These are phyloP conservation scores for Macroteleia sp. DNA, from an alignment of 2,888 invertebrate genomes.

Conservation along the genomic window DNA sequence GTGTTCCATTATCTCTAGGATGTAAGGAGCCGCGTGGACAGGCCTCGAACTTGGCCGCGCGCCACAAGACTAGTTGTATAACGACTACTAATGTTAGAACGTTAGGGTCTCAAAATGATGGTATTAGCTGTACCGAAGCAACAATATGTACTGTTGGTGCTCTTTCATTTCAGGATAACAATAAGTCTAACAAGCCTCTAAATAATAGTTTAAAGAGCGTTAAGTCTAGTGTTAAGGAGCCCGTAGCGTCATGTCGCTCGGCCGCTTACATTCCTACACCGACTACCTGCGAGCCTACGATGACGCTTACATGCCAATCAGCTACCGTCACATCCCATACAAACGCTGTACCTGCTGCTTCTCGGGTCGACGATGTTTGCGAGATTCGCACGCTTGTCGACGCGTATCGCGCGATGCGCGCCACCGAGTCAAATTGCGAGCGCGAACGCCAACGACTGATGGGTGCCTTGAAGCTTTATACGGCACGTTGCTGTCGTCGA, in stretches of 20 bases:
- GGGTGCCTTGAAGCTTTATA: constrained; percentile 72
- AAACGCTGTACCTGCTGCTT: constrained; percentile 81
- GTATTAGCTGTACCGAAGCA: constrained; percentile 84
- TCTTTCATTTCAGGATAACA: constrained; percentile 85
- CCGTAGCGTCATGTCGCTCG: constrained; percentile 75
- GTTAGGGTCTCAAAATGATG: constrained; percentile 82
- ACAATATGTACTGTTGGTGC: constrained; percentile 85
- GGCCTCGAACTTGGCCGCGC: constrained; percentile 70
- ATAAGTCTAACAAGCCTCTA: constrained; percentile 81
- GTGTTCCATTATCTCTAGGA: constrained; percentile 83
- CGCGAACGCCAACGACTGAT: constrained; percentile 72
- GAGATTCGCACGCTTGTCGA: constrained; percentile 70
- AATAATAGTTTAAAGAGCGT: constrained; percentile 78
- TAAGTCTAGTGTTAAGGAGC: constrained; percentile 82
- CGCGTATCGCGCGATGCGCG: constrained; percentile 70
- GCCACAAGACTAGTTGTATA: constrained; percentile 80
- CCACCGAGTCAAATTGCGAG: constrained; percentile 66
- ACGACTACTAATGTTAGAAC: constrained; percentile 79
- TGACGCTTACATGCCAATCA: constrained; percentile 84
- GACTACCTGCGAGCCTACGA: constrained; percentile 84
- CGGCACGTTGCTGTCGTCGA: constrained; percentile 39
- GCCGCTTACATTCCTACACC: constrained; percentile 83
- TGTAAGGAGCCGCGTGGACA: constrained; percentile 73
- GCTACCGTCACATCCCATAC: constrained; percentile 82
- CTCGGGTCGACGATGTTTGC: constrained; percentile 71